Evolutionary conservation across 37 sponge, comb jelly and placozoan genomes (phyloP).

Genomic region (Beroe ovata): DNA sequence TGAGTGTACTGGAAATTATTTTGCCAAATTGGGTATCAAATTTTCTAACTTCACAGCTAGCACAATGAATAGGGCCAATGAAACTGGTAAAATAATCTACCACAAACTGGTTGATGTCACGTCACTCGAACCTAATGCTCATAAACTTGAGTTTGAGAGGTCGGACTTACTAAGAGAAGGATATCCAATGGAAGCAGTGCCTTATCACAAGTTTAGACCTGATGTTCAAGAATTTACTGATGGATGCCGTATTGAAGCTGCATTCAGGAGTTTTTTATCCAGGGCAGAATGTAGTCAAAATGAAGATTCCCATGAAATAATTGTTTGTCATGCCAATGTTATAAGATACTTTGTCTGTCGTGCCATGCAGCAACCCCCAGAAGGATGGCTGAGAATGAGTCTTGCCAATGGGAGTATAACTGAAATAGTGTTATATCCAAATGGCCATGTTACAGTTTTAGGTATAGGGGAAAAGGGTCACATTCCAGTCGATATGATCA

Average conservation of each 20-base stretch:
- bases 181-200: constrained; percentile 24
- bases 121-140: background rate
- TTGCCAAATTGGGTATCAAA: constrained; percentile 29
- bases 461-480: constrained; percentile 27
- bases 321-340: constrained; percentile 67
- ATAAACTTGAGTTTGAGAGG: constrained; percentile 1
- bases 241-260: constrained; percentile 50
- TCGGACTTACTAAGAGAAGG: constrained; percentile 17
- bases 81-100: constrained; percentile 7
- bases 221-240: constrained; percentile 3
- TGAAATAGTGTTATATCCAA: background rate
- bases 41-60: background rate
- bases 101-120: background rate
- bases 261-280: constrained; percentile 29
- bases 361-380: background rate
- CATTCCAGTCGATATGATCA: constrained; percentile 2
- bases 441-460: constrained; percentile 1
- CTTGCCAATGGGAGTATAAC: constrained; percentile 52
- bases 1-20: constrained; percentile 26
- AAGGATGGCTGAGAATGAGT: constrained; percentile 40
- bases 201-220: constrained; percentile 6
- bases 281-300: constrained; percentile 30
- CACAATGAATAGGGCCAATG: constrained; percentile 27
- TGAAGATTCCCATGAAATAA: constrained; percentile 47
- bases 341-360: constrained; percentile 61